Evolutionary conservation across 2,888 invertebrate species (phyloP).

Genomic region (Eristalis tenax): DNA sequence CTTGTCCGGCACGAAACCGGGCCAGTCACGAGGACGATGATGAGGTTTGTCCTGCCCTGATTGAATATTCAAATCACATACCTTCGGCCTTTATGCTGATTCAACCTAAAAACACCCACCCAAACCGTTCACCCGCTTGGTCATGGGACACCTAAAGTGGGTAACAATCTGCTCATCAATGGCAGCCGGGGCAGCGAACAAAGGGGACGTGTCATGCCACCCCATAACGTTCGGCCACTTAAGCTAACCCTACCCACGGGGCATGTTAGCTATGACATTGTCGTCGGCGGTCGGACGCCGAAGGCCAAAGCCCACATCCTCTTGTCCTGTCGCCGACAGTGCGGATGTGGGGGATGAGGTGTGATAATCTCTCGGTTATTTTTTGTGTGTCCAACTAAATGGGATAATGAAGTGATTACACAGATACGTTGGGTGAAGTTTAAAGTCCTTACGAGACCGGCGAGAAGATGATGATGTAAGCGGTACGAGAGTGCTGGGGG

Average conservation of each 20-base stretch:
- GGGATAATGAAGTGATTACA: constrained; percentile 72
- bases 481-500: constrained; percentile 32
- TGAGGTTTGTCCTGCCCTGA: constrained; percentile 57
- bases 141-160: constrained; percentile 36
- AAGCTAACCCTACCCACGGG: constrained; percentile 16
- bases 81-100: constrained; percentile 56
- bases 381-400: constrained; percentile 62
- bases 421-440: constrained; percentile 67
- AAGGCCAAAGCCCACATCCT: neutral
- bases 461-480: constrained; percentile 41
- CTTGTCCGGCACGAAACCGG: constrained; percentile 36
- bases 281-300: neutral
- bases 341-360: constrained; percentile 9
- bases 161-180: constrained; percentile 69
- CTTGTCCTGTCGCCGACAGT: too few species aligned
- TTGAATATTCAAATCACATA: constrained; percentile 71
- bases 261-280: neutral
- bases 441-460: constrained; percentile 42
- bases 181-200: constrained; percentile 41
- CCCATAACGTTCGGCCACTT: constrained; percentile 34
- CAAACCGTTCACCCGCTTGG: neutral
- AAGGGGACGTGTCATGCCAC: constrained; percentile 44
- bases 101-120: constrained; percentile 9
- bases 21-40: constrained; percentile 62
- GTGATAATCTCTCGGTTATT: constrained; percentile 57